These are phyloP conservation scores for Phylloscopus trochilus DNA, from an alignment of 2,113 vertebrate species.

Conservation along the genomic window DNA sequence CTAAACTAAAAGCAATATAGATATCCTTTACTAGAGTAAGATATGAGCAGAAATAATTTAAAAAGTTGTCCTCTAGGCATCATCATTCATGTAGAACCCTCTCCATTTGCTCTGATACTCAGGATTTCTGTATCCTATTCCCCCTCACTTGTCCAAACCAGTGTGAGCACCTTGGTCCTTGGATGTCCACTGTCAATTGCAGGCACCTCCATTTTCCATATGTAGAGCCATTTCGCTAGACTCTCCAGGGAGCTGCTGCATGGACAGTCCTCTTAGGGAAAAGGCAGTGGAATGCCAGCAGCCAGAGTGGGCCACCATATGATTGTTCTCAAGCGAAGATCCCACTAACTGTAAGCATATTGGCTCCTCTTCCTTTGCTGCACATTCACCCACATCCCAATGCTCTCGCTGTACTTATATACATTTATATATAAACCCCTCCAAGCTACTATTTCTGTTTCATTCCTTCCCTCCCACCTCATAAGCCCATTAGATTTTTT, in stretches of 20 bases:
- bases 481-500: neutral
- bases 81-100: neutral
- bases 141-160: neutral
- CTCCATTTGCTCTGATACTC: neutral
- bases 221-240: neutral
- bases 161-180: neutral
- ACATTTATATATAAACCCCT: neutral
- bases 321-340: neutral
- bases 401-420: neutral
- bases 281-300: neutral
- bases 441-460: neutral
- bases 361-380: neutral
- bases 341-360: neutral
- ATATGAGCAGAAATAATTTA: neutral
- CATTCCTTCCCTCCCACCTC: neutral
- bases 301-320: neutral
- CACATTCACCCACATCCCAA: constrained; percentile 4
- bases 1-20: neutral
- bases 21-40: neutral
- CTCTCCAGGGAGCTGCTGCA: neutral
- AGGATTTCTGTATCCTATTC: neutral
- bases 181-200: neutral
- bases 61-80: neutral
- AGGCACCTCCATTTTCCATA: neutral
- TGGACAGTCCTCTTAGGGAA: neutral